Evolutionary conservation across 2,888 invertebrate species (phyloP).

Genomic region (Caenorhabditis plicata): DNA sequence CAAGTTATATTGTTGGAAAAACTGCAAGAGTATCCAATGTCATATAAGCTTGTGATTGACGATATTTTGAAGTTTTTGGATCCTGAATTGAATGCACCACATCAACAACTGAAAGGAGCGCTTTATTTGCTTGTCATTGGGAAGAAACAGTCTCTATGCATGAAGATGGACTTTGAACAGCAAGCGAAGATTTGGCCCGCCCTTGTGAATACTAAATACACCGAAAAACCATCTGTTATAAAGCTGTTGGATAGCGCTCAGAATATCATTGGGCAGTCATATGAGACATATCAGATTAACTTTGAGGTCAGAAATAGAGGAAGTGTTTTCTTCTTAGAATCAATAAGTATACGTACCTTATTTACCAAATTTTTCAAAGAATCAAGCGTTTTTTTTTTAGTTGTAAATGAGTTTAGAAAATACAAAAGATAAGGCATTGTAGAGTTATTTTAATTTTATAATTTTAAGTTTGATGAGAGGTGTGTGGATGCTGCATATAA

Average conservation of each 20-base stretch:
- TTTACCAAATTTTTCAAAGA: not conserved
- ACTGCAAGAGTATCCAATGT: constrained; percentile 73
- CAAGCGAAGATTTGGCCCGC: constrained; percentile 35
- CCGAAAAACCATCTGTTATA: constrained; percentile 76
- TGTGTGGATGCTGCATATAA: constrained; percentile 13
- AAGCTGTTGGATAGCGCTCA: constrained; percentile 67
- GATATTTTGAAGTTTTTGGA: constrained; percentile 71
- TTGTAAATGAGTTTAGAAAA: no score
- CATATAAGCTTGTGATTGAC: constrained; percentile 75
- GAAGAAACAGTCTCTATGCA: constrained; percentile 73
- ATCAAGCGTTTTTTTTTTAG: no score
- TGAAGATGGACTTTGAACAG: constrained; percentile 77
- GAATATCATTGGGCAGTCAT: constrained; percentile 65
- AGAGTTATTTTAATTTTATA: no score
- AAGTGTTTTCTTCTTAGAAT: not conserved
- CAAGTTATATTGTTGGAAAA: constrained; percentile 35
- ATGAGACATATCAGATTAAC: constrained; percentile 60
- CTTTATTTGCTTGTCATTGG: constrained; percentile 78
- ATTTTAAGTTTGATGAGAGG: constrained; percentile 9
- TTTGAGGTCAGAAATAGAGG: constrained; percentile 48
- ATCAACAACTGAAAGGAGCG: constrained; percentile 79
- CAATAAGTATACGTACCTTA: not conserved
- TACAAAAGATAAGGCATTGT: no score
- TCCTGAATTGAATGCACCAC: constrained; percentile 72
- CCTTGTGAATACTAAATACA: constrained; percentile 73